phyloP scores from a whole-genome alignment of 2,113 vertebrate genomes.

The Phaetusa simplex region DNA sequence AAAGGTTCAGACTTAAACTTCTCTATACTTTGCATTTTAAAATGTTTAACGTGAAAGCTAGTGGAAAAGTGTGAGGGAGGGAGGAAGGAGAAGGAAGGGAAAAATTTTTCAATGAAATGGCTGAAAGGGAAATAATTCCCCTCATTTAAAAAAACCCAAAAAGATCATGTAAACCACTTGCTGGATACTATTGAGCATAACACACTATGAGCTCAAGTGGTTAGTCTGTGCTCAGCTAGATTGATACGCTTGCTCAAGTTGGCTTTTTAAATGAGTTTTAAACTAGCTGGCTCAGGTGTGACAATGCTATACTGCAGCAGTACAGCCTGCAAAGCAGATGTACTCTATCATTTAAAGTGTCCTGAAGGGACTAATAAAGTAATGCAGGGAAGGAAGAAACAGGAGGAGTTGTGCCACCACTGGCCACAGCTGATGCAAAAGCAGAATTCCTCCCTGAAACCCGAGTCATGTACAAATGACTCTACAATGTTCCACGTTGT shows the following conservation, averaged over 20 bases:
- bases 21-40: slow-evolving; percentile 28
- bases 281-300: slow-evolving; percentile 41
- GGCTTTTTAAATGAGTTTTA: slow-evolving; percentile 32
- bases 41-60: slow-evolving; percentile 6
- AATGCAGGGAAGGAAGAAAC: slow-evolving; percentile 8
- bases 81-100: not conserved
- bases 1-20: not conserved
- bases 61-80: not conserved
- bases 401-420: not conserved
- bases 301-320: not conserved
- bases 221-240: not conserved
- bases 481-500: not conserved
- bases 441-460: slow-evolving; percentile 23
- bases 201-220: not conserved
- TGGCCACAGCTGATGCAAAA: not conserved
- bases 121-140: slow-evolving; percentile 33
- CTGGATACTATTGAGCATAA: not conserved
- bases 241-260: not conserved
- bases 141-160: not conserved
- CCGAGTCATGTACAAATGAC: not conserved
- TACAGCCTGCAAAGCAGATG: slow-evolving; percentile 33
- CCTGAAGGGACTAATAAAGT: slow-evolving; percentile 42
- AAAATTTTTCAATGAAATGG: not conserved
- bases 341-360: slow-evolving; percentile 29
- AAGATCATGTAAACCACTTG: not conserved